Base-by-base conservation (phyloP, 2,888 invertebrate species). In the Oxyscelio sp. region DNA sequence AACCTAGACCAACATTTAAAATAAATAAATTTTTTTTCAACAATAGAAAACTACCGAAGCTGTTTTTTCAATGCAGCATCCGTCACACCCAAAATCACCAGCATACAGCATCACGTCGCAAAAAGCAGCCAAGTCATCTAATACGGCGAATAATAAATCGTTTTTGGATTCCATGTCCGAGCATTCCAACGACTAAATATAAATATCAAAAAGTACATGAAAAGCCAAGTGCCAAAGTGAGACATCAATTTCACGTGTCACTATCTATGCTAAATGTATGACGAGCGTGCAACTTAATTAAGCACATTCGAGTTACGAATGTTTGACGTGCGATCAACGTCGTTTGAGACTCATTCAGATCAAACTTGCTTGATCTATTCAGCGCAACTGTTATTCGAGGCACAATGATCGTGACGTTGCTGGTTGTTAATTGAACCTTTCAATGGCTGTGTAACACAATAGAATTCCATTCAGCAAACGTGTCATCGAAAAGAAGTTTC, bases 351-450 rank as follows among this genome's bases (percentile, higher is more conserved):
- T 90, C 90, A 91, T 91, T 91, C 91, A 89, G 87, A 87, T 80
- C 87, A 78, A 74, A 88, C 88, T 88, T 88, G 86, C 86, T 87
- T 83, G 83, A 85, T 87, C 90, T 89, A 90, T 91, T 91, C 90
- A 90, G 83, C 87, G 86, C 78, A 74, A 68, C 83, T 81, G 86
- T 80, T 83, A 86, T 88, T 89, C 87, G 80, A 83, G 83, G 85
- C 88, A 88, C 87, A 89, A 90, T 88, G 87, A 84, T 77, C 89
- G 86, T 90, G 91, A 90, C 90, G 90, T 87, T 87, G 90, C 87
- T 85, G 89, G 87, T 90, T 85, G 89, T 91, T 90, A 91, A 91
- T 91, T 90, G 91, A 90, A 90, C 90, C 90, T 91, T 92, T 92
- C 91, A 91, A 90, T 90, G 90, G 90, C 88, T 88, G 85, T 85